These are phyloP conservation scores for Stenchaetothrips biformis DNA, from an alignment of 2,888 invertebrate genomes.

Conservation along the genomic window DNA sequence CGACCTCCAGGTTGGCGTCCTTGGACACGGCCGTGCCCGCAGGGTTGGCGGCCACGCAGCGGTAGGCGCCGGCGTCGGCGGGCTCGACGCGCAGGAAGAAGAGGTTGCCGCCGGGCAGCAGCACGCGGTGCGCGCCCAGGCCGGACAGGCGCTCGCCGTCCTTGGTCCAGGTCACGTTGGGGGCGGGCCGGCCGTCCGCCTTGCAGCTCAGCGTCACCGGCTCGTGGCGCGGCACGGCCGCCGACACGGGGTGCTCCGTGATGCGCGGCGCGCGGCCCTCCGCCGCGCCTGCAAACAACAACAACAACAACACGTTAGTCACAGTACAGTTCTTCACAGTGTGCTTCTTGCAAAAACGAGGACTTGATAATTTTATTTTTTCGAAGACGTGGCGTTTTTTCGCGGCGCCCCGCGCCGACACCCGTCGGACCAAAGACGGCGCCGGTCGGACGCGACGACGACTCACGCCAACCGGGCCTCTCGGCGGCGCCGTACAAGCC, in stretches of 20 bases:
- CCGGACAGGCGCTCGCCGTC: background rate
- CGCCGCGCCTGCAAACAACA: background rate
- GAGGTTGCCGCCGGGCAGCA: background rate
- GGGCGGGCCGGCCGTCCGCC: slow-evolving; percentile 26
- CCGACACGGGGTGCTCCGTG: slow-evolving; percentile 28
- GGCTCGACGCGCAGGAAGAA: background rate
- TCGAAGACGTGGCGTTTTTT: no score
- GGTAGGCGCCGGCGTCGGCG: background rate
- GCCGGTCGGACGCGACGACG: no score
- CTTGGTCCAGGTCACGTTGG: background rate
- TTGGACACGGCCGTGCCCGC: background rate
- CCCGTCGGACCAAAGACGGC: no score
- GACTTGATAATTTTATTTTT: no score
- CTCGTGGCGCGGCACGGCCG: slow-evolving; percentile 28
- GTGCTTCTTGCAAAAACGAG: no score
- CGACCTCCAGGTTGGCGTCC: slow-evolving; percentile 8
- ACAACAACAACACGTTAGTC: background rate
- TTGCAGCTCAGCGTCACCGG: slow-evolving; percentile 28
- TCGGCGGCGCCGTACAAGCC: no score
- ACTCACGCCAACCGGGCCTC: no score
- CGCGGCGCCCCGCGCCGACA: no score
- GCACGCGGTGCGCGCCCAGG: slow-evolving; percentile 55
- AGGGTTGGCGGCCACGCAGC: background rate
- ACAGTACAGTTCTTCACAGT: no score
- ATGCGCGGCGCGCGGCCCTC: slow-evolving; percentile 24